Base-by-base conservation (phyloP, 2,888 invertebrate species). In the Venusia cambrica region DNA sequence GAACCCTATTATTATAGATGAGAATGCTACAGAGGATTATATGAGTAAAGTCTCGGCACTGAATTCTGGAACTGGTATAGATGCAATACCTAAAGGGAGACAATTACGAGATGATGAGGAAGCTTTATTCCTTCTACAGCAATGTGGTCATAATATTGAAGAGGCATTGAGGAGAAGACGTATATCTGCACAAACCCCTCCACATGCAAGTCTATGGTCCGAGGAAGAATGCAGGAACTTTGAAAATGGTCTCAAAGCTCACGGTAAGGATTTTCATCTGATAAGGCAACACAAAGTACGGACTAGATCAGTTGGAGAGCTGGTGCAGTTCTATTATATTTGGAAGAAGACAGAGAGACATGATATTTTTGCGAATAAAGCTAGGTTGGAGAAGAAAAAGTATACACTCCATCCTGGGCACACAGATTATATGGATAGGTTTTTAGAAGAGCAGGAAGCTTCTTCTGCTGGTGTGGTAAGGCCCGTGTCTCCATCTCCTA, bases 291-390 rank as follows among this genome's bases (percentile, higher is more conserved):
- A 96, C 66, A 97, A 97, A 90, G 97, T 98, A 24, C 90, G 95
- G 57, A 97, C 98, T 36, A 89, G 98, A 54, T 96, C 97, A 4
- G 97, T 99, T 20, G 97, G 98, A 14, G 99, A 99, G 78, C 87
- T 99, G 43, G 97, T 99, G 5, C 97, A 98, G 70, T 99, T 99
- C 85, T 95, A 95, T 76, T 95, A 95, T 61, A 89, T 98, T 33
- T 99, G 99, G 99, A 99, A 99, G 81, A 99, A 99, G 80, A 98
- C 98, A 11, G 98, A 98, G 67, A 89, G 99, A 7, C 97, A 98
- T 75, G 99, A 99, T 79, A 93, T 93, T 58, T 93, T 93, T 70
- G 97, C 97, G 0, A 94, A 95, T 68, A 95, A 95, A 76, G 93
- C 94, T 4, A 89, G 96, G 27, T 75, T 97, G 52, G 97, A 97